A percentile compares a stretch with the other conserved stretches of the same genome.
Conservation (phyloP, 2,888 invertebrate species). For the Ashinkailepas kermadecensis region DNA sequence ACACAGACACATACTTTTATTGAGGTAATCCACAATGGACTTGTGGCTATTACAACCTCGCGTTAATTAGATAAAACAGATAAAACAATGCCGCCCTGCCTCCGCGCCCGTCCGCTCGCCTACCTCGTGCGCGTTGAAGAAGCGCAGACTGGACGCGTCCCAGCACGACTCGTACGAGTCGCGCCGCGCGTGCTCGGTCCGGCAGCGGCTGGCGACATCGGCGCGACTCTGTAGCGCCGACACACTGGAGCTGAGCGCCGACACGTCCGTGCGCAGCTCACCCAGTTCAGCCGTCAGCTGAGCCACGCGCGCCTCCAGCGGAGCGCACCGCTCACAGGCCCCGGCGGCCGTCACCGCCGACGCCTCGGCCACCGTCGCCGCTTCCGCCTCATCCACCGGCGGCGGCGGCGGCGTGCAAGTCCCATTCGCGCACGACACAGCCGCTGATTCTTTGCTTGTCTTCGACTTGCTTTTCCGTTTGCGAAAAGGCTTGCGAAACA, state of each 20-base stretch:
- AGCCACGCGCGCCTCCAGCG: not conserved
- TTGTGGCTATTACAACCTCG: too few relatives aligned
- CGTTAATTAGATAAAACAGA: too few relatives aligned
- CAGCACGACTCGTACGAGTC: conserved; percentile 20
- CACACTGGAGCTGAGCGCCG: not conserved
- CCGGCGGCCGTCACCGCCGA: not conserved
- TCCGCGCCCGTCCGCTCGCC: too few relatives aligned
- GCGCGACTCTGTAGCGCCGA: not conserved
- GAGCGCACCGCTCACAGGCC: not conserved
- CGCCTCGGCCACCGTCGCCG: not conserved
- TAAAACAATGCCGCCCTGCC: too few relatives aligned
- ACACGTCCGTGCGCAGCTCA: not conserved
- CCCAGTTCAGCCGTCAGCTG: not conserved
- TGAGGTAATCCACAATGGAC: too few relatives aligned
- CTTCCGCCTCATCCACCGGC: too few relatives aligned
- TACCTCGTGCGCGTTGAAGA: not conserved
- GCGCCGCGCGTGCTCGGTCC: not conserved
- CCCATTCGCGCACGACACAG: too few relatives aligned
- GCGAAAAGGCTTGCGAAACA: conserved; percentile 1
- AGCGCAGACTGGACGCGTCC: conserved; percentile 6
- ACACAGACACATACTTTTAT: too few relatives aligned
- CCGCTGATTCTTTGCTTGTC: not conserved
- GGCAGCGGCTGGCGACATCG: not conserved
- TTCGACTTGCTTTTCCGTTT: not conserved
- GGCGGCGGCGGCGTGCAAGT: too few relatives aligned